These are phyloP conservation scores for Enteromius fasciolatus DNA, from an alignment of 2,797 vertebrate species.

Conservation along the genomic window DNA sequence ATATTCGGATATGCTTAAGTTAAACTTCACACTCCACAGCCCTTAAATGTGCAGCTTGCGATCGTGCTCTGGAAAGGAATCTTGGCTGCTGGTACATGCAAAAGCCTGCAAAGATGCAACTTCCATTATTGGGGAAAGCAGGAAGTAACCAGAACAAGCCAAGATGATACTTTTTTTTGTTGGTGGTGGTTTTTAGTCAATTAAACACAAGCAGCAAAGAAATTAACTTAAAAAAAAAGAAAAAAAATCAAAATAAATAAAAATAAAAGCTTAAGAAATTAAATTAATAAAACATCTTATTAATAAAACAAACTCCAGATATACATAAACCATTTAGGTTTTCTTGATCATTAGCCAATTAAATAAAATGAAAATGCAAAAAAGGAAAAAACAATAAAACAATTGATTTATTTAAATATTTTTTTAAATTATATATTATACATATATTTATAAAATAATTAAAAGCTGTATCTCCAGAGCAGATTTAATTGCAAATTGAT, in stretches of 20 bases:
- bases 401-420: background rate
- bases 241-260: background rate
- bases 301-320: no score
- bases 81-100: background rate
- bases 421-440: background rate
- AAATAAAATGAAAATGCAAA: background rate
- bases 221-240: background rate
- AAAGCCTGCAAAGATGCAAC: constrained; percentile 2
- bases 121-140: background rate
- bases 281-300: background rate
- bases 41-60: background rate
- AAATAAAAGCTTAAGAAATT: background rate
- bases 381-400: background rate
- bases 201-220: background rate
- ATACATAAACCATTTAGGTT: no score
- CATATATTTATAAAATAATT: background rate
- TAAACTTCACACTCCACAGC: constrained; percentile 7
- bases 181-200: background rate
- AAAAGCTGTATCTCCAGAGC: background rate
- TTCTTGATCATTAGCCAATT: background rate
- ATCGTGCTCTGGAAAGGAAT: constrained; percentile 7
- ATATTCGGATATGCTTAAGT: background rate
- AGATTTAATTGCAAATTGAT: background rate
- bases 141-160: constrained; percentile 1
- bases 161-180: background rate